Conservation (phyloP, 2,888 invertebrate species). For the Heterodera filipjevi region DNA sequence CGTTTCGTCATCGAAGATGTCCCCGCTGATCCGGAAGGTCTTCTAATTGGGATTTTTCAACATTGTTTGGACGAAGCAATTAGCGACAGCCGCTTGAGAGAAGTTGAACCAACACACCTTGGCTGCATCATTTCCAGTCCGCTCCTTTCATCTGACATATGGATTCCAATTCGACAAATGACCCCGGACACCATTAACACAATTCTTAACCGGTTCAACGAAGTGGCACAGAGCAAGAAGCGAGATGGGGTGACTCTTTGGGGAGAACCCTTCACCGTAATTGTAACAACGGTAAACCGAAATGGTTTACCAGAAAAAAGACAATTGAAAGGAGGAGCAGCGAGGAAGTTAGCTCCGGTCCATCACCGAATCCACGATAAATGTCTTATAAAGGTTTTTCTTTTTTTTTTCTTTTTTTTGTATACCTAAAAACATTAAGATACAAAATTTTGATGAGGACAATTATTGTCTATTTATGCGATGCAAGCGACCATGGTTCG, state of each 20-base stretch:
- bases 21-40: not conserved
- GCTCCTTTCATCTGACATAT: not conserved
- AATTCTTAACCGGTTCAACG: slow-evolving; percentile 11
- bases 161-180: slow-evolving; percentile 12
- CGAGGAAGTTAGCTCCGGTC: not conserved
- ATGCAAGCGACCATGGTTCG: not conserved
- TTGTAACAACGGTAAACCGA: not conserved
- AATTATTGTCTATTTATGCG: slow-evolving; percentile 12
- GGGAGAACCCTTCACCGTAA: slow-evolving; percentile 11
- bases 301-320: not conserved
- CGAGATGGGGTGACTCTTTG: slow-evolving; percentile 16
- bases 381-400: slow-evolving; percentile 12
- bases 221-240: slow-evolving; percentile 6
- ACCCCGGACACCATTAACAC: not conserved
- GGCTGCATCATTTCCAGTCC: not conserved
- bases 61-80: slow-evolving; percentile 9
- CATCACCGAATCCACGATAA: not conserved
- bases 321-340: not conserved
- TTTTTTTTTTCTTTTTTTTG: not conserved
- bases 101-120: not conserved
- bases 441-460: not conserved
- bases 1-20: slow-evolving; percentile 4
- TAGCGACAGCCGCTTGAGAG: not conserved
- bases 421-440: not conserved
- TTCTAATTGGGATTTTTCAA: slow-evolving; percentile 23